Evolutionary conservation across 2,888 invertebrate genomes (phyloP).

Genomic region (Phytoseiulus persimilis): DNA sequence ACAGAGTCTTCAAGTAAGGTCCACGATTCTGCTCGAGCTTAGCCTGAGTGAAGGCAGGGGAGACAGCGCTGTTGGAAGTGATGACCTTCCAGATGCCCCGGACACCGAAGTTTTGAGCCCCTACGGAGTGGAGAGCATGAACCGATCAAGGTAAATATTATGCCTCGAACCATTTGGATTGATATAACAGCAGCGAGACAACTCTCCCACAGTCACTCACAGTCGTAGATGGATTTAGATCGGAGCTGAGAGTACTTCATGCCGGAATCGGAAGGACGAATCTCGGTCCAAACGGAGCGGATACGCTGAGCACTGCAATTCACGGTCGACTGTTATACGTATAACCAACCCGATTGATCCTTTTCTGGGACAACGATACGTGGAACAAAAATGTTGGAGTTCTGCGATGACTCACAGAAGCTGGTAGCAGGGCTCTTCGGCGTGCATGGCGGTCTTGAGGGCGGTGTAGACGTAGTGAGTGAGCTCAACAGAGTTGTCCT

Average conservation of each 20-base stretch:
- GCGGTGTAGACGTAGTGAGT: constrained; percentile 30
- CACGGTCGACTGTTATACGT: not conserved
- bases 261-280: constrained; percentile 24
- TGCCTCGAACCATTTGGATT: too few species aligned
- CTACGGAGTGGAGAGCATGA: not conserved
- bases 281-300: constrained; percentile 22
- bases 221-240: not conserved
- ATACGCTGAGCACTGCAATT: constrained; percentile 16
- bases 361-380: too few species aligned
- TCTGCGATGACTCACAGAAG: not conserved
- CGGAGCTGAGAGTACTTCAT: constrained; percentile 19
- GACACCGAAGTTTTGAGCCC: constrained; percentile 19
- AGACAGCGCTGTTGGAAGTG: constrained; percentile 9
- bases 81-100: constrained; percentile 35
- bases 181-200: not conserved
- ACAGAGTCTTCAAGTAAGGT: constrained; percentile 14
- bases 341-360: too few species aligned
- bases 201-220: too few species aligned
- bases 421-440: constrained; percentile 35
- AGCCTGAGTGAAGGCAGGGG: not conserved
- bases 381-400: too few species aligned
- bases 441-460: constrained; percentile 25
- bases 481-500: constrained; percentile 19
- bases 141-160: too few species aligned
- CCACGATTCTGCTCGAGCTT: constrained; percentile 33